Conservation (phyloP, 2,113 vertebrate species). For the Gila orcuttii region DNA sequence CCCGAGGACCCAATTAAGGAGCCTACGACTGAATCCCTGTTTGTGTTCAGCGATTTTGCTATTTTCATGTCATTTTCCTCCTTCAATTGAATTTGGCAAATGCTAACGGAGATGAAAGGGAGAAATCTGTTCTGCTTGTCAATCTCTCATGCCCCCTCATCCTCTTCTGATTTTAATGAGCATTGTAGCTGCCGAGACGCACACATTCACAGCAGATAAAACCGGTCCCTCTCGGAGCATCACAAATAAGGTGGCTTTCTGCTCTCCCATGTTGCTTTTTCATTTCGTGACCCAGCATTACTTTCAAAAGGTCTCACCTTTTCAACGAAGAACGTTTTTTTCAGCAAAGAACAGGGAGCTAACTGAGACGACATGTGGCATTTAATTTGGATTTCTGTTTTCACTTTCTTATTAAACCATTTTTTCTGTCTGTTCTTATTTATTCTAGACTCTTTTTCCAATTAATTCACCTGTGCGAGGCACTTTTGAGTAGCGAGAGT, state of each 20-base stretch:
- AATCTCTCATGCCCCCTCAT: conserved; percentile 29
- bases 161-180: conserved; percentile 45
- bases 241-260: conserved; percentile 27
- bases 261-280: conserved; percentile 20
- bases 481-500: neutral
- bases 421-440: neutral
- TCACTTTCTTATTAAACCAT: neutral
- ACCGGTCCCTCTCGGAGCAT: neutral
- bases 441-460: neutral
- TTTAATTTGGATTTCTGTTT: neutral
- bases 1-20: conserved; percentile 53
- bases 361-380: neutral
- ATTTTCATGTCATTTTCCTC: conserved; percentile 26
- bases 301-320: conserved; percentile 14
- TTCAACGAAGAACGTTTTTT: neutral
- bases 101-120: conserved; percentile 40
- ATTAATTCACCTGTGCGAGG: neutral
- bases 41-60: conserved; percentile 34
- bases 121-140: conserved; percentile 42
- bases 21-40: conserved; percentile 31
- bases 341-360: neutral
- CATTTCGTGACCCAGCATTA: conserved; percentile 10
- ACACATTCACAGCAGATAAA: neutral
- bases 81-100: conserved; percentile 29
- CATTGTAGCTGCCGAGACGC: neutral